Percentiles rank a stretch among this genome's conserved stretches.
These are phyloP conservation scores for Pseudochromis fuscus DNA, from an alignment of 2,797 vertebrate species.

Conservation along the genomic window DNA sequence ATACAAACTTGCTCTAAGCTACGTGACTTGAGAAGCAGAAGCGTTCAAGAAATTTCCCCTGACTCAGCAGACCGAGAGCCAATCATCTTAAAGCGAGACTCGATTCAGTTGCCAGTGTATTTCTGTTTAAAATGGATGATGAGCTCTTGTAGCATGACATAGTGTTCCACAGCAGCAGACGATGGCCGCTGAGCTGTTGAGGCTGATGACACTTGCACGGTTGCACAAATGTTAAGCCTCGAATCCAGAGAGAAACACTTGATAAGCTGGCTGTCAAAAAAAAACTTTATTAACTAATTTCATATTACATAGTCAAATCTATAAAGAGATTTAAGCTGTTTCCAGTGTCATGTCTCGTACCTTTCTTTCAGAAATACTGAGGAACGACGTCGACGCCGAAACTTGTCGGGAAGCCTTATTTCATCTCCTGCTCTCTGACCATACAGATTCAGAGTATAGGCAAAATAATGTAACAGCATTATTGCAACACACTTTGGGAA, in stretches of 20 bases:
- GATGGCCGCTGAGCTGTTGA: slow-evolving; percentile 25
- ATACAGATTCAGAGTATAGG: neutral
- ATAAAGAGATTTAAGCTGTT: no score
- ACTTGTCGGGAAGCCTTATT: neutral
- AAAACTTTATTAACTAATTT: neutral
- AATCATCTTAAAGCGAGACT: slow-evolving; percentile 31
- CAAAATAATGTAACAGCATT: neutral
- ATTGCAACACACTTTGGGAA: no score
- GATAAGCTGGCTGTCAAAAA: neutral
- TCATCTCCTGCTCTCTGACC: neutral
- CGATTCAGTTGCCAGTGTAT: slow-evolving; percentile 22
- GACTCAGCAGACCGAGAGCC: slow-evolving; percentile 43
- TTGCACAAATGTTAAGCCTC: slow-evolving; percentile 5
- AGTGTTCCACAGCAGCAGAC: slow-evolving; percentile 24
- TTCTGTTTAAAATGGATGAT: slow-evolving; percentile 52
- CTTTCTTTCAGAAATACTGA: no score
- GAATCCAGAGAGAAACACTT: neutral
- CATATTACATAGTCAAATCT: no score
- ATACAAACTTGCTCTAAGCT: slow-evolving; percentile 36
- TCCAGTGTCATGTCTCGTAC: no score
- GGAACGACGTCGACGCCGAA: no score
- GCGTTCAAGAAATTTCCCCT: slow-evolving; percentile 36
- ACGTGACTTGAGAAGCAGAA: slow-evolving; percentile 28
- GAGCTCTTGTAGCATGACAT: slow-evolving; percentile 30
- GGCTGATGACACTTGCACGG: slow-evolving; percentile 8